Conservation (phyloP, 2,888 invertebrate genomes). For the Crematogaster levior region DNA sequence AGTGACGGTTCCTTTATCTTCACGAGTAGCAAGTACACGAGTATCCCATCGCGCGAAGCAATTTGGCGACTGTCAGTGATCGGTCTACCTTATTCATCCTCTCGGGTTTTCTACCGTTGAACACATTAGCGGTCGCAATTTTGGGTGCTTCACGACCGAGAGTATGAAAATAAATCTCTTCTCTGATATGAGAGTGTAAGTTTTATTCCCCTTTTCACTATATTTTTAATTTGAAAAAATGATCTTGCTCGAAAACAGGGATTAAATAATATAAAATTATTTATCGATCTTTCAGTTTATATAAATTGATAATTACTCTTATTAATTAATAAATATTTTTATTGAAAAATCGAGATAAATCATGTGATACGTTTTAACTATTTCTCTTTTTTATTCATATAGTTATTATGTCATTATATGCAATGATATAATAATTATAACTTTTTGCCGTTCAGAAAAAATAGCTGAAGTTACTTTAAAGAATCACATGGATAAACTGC, state of each 20-base stretch:
- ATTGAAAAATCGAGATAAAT: background rate
- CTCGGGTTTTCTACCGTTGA: background rate
- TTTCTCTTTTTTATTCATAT: background rate
- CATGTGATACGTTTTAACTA: background rate
- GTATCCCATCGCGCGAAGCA: constrained; percentile 83
- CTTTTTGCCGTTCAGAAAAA: background rate
- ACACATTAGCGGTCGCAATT: constrained; percentile 29
- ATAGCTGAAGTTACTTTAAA: background rate
- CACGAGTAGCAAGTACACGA: constrained; percentile 83
- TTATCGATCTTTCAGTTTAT: constrained; percentile 9
- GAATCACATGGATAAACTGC: background rate
- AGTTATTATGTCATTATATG: background rate
- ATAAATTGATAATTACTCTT: background rate
- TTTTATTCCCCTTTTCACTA: background rate
- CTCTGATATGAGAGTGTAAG: background rate
- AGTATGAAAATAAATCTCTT: constrained; percentile 7
- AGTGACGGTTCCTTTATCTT: constrained; percentile 79
- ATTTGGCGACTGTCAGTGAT: constrained; percentile 74
- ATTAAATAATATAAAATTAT: too few relatives aligned
- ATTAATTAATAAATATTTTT: background rate
- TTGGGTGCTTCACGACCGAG: background rate
- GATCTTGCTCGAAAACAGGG: background rate
- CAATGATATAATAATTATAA: background rate
- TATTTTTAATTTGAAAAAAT: constrained; percentile 20
- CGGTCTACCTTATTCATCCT: constrained; percentile 37